Conservation (phyloP, 2,888 invertebrate genomes). For the Apotomis capreana region DNA sequence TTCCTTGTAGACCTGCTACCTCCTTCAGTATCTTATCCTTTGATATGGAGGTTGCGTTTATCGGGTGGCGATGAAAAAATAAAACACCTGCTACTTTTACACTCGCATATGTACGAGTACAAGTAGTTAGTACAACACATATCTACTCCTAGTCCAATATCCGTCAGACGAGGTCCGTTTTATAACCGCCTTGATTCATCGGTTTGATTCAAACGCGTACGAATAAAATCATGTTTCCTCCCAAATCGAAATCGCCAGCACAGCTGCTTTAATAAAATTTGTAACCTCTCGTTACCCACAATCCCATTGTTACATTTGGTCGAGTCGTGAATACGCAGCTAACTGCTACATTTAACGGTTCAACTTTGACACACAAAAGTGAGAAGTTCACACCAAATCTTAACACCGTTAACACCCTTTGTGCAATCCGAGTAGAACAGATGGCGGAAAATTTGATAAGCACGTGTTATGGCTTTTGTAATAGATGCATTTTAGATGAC, state of each 20-base stretch:
- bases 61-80: too few species aligned
- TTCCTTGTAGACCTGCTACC: too few species aligned
- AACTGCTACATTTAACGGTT: conserved; percentile 71
- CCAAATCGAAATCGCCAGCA: conserved; percentile 44
- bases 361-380: conserved; percentile 74
- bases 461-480: conserved; percentile 16
- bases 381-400: conserved; percentile 51
- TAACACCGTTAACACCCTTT: conserved; percentile 44
- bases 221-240: neutral
- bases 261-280: conserved; percentile 57
- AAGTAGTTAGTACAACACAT: too few species aligned
- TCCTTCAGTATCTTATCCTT: too few species aligned
- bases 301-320: conserved; percentile 62
- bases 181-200: too few species aligned
- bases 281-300: conserved; percentile 52
- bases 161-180: too few species aligned
- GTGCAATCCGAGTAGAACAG: conserved; percentile 23
- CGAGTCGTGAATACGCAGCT: conserved; percentile 65
- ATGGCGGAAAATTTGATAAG: conserved; percentile 30
- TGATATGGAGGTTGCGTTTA: too few species aligned
- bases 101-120: too few species aligned
- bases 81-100: too few species aligned
- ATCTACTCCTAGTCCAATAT: too few species aligned
- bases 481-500: conserved; percentile 12
- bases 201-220: too few species aligned